Base-by-base conservation (phyloP, 1,140 invertebrate genomes). In the Neelides sp. region DNA sequence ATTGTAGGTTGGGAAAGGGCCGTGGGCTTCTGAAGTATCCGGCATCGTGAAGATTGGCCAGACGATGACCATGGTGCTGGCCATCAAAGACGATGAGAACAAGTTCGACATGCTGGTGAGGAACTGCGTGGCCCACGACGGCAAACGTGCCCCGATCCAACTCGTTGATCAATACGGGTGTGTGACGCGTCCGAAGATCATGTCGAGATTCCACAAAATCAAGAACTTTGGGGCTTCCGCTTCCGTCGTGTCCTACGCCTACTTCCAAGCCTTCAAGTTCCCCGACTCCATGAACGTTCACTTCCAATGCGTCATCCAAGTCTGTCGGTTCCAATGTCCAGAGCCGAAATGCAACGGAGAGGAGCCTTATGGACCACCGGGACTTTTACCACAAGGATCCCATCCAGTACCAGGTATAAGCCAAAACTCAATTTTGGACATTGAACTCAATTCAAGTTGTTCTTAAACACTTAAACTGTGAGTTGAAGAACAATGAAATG, bases 241-340 rank as follows among this genome's bases (percentile, higher is more conserved):
- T 4, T 90, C 86, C 0, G 90, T 93, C 0, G 84, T 94, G 1
- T 88, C 85, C 41, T 94, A 91, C 63, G 89, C 90, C 2, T 90
- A 93, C 69, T 94, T 94, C 82, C 85, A 90, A 70, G 89, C 89
- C 1, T 94, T 93, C 71, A 93, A 94, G 68, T 94, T 94, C 78
- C 89, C 89, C 0, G 89, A 94, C 65, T 91, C 86, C 10, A 93
- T 93, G 89, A 91, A 93, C 64, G 88, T 94, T 1, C 89, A 92
- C 73, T 94, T 94, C 80, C 90, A 94, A 67, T 93, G 89, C 64
- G 86, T 91, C 1, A 93, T 94, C 59, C 89, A 94, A 72, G 88
- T 93, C 2, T 94, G 89, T 61, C 76, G 88, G 50, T 87, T 89
- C 67, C 86, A 91, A 64, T 93, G 89, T 64, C 88, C 88, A 1